These are phyloP conservation scores for Drosophila ercepeae DNA, from an alignment of 1,140 invertebrate species.

Conservation along the genomic window DNA sequence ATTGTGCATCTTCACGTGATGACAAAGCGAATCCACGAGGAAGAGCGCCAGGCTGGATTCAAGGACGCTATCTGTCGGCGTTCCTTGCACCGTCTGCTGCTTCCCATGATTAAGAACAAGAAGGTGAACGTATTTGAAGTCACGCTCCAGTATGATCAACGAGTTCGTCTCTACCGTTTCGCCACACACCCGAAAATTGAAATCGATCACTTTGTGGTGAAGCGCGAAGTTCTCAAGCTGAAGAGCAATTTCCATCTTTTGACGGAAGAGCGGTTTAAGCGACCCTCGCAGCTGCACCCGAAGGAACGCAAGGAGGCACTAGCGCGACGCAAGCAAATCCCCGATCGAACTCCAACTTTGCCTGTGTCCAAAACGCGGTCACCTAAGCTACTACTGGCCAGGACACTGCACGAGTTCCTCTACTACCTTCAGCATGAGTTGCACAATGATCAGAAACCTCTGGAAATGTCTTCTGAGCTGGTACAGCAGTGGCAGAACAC, in stretches of 20 bases:
- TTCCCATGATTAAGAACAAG: conserved; percentile 31
- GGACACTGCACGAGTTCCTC: conserved; percentile 88
- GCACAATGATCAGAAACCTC: conserved; percentile 69
- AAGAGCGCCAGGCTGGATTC: conserved; percentile 39
- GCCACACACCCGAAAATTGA: conserved; percentile 73
- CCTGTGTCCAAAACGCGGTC: conserved; percentile 23
- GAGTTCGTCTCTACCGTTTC: conserved; percentile 56
- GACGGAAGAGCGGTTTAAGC: conserved; percentile 44
- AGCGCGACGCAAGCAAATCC: conserved; percentile 13
- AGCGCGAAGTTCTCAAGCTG: conserved; percentile 59
- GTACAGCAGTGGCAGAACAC: conserved; percentile 83
- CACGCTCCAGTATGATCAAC: conserved; percentile 44
- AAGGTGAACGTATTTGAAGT: conserved; percentile 65
- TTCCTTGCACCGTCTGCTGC: conserved; percentile 62
- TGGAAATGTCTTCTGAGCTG: conserved; percentile 80
- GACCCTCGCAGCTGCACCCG: background rate
- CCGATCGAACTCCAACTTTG: background rate
- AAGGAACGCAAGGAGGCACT: conserved; percentile 24
- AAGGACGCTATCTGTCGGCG: conserved; percentile 63
- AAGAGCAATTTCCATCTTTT: conserved; percentile 65
- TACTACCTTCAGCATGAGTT: conserved; percentile 89
- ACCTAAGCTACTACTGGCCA: conserved; percentile 89
- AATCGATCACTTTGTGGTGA: conserved; percentile 50
- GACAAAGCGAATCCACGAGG: conserved; percentile 20
- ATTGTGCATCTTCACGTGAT: conserved; percentile 39